These are phyloP conservation scores for Achlya flavicornis DNA, from an alignment of 2,888 invertebrate genomes.

Conservation along the genomic window DNA sequence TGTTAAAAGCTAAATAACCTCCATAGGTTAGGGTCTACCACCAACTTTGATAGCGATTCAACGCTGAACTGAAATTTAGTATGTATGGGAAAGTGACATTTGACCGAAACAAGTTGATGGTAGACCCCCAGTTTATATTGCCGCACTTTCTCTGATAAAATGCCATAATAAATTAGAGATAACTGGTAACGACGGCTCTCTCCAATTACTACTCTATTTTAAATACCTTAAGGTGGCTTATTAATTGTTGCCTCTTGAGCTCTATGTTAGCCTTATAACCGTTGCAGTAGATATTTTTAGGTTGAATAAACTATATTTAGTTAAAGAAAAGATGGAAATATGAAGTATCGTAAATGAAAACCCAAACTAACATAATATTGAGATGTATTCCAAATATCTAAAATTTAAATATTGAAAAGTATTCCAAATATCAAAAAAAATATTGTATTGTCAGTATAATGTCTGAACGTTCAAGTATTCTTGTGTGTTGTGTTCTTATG, in stretches of 20 bases:
- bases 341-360: no score
- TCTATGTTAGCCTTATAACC: background rate
- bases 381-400: background rate
- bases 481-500: slow-evolving; percentile 7
- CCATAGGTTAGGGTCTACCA: no score
- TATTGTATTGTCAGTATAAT: background rate
- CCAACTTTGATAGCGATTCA: no score
- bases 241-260: background rate
- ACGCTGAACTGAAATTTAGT: no score
- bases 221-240: background rate
- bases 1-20: no score
- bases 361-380: background rate
- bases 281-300: no score
- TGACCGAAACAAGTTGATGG: no score
- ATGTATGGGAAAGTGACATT: no score
- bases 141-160: background rate
- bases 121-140: background rate
- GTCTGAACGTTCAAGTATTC: slow-evolving; percentile 14
- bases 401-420: background rate
- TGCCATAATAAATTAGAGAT: slow-evolving; percentile 1
- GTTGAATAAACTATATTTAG: no score
- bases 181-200: background rate
- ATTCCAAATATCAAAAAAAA: background rate
- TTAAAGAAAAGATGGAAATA: no score
- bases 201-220: background rate